Percentiles rank a stretch among this genome's conserved stretches.
phyloP scores from a whole-genome alignment of 92 coral and sea anemone genomes.

The Isaurus tuberculatus region DNA sequence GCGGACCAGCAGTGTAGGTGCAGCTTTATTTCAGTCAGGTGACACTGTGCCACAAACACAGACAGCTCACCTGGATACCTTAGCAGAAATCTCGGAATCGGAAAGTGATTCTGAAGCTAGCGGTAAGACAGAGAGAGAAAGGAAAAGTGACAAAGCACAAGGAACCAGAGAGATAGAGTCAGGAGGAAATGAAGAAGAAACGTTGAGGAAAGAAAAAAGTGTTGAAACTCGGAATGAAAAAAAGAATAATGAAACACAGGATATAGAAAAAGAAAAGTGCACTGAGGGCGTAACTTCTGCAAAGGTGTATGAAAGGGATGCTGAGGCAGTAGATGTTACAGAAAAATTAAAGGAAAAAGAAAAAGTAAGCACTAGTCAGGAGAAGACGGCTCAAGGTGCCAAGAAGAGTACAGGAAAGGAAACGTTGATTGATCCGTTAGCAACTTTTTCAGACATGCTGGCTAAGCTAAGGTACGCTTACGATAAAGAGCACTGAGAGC shows the following conservation, averaged over 20 bases:
- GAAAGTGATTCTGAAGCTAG: constrained; percentile 28
- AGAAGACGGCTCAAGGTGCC: not conserved
- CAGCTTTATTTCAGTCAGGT: constrained; percentile 49
- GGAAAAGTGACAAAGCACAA: constrained; percentile 12
- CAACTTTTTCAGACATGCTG: constrained; percentile 74
- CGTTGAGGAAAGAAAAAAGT: constrained; percentile 44
- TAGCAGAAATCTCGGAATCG: constrained; percentile 67
- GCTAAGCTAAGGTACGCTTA: constrained; percentile 82
- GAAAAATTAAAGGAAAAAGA: constrained; percentile 49
- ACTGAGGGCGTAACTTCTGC: not conserved
- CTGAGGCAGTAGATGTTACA: not conserved
- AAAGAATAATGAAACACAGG: not conserved
- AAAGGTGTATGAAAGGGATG: not conserved
- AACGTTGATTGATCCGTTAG: constrained; percentile 67
- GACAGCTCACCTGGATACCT: constrained; percentile 59
- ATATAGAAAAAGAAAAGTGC: constrained; percentile 9
- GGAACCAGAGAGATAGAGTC: not conserved
- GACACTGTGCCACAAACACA: constrained; percentile 16
- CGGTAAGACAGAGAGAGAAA: not conserved
- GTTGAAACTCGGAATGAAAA: constrained; percentile 11
- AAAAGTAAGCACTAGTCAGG: constrained; percentile 4
- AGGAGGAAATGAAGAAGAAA: not conserved
- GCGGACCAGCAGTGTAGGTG: constrained; percentile 80
- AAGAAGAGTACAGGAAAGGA: not conserved
- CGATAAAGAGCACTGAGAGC: no score